Evolutionary conservation across 2,113 vertebrate genomes (phyloP), one percentile per base, ranked within the genome.

Genomic region (Pseudonaja textilis): DNA sequence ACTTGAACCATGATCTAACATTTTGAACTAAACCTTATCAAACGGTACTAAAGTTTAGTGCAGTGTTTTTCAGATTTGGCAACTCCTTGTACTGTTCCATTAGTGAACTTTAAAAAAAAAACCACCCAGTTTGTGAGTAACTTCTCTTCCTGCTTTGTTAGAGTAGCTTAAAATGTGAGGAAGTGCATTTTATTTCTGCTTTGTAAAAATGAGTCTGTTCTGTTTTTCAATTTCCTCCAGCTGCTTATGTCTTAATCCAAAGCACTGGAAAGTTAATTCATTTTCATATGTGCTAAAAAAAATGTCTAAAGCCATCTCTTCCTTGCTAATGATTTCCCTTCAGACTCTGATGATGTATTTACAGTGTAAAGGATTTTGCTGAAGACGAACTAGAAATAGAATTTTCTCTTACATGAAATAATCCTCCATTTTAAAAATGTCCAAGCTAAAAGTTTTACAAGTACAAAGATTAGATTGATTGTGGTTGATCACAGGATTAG

Each of bases 141-240:
- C 14, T 18, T 55, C 85, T 91, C 57, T 91, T 47, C 25, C 87
- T 45, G 23, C 42, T 59, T 88, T 55, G 87, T 56, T 34, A 86
- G 18, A 11, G n/a, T 89, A 34, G 74, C 55, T 26, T 39, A 26
- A 74, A 92, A 23, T 89, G 69, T 64, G 74, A 91, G 90, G 69
- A 91, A 86, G 88, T 90, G 25, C 23, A 2, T 18, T 64, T 55
- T 92, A 89, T 93, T 90, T 93, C 89, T 85, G 34, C 88, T 90
- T 87, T 87, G 56, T 81, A 90, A 56, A 86, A 57, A 64, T 87
- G 56, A 64, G 81, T 42, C 45, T 87, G 81, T 93, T 93, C 92
- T 93, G 92, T 81, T 93, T 93, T 93, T 93, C 39, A 54, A 90
- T 89, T 93, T 93, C 92, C 92, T 85, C 88, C 57, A 85, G 88